phyloP scores from a whole-genome alignment of 2,797 vertebrate genomes.

The Manis pentadactyla region DNA sequence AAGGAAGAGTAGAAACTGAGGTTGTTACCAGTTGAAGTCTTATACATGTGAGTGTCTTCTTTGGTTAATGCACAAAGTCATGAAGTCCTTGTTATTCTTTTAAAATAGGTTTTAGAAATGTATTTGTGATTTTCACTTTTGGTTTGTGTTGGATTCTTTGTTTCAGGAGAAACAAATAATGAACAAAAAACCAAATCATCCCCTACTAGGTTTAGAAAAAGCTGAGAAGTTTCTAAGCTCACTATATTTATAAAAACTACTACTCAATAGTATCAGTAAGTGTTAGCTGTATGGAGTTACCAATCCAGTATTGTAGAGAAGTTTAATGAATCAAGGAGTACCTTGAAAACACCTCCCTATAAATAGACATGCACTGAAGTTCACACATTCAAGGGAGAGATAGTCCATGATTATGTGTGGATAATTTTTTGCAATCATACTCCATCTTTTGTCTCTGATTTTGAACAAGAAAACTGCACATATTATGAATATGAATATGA shows the following conservation, averaged over 20 bases:
- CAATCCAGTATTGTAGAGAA: background rate
- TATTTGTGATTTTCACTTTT: background rate
- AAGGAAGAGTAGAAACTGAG: background rate
- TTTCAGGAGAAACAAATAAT: background rate
- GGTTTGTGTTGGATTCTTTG: background rate
- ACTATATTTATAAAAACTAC: background rate
- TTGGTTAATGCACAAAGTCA: background rate
- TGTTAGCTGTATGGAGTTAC: background rate
- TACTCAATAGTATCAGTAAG: background rate
- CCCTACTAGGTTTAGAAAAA: background rate
- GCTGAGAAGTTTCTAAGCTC: background rate
- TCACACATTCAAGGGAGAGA: background rate
- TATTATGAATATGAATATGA: background rate
- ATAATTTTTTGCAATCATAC: background rate
- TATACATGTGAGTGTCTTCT: background rate
- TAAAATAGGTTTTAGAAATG: background rate
- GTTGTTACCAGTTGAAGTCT: background rate
- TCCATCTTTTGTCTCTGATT: background rate
- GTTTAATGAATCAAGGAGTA: background rate
- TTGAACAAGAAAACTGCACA: conserved; percentile 10
- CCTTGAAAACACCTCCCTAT: background rate
- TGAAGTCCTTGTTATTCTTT: background rate
- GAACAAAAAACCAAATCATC: background rate
- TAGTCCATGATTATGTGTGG: background rate
- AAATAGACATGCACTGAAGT: background rate